Evolutionary conservation across 2,113 vertebrate species (phyloP).

Genomic region (Nothobranchius furzeri): DNA sequence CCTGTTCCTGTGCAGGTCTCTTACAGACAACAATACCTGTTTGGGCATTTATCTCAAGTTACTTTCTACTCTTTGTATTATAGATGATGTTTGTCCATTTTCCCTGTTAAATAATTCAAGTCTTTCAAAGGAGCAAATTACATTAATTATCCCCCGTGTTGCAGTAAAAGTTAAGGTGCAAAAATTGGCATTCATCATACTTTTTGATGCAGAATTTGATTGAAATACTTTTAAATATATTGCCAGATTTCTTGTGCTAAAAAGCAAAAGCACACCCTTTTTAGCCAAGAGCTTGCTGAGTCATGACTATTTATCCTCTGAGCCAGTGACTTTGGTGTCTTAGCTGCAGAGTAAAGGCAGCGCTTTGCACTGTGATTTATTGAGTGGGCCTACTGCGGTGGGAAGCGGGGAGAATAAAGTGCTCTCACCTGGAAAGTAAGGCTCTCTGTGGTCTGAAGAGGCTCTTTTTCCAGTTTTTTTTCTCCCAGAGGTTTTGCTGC

Average conservation of each 20-base stretch:
- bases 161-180: constrained; percentile 12
- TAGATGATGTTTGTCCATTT: constrained; percentile 66
- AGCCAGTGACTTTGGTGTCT: constrained; percentile 48
- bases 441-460: constrained; percentile 54
- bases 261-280: constrained; percentile 20
- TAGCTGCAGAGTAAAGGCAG: constrained; percentile 46
- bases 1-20: constrained; percentile 27
- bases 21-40: constrained; percentile 52
- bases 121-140: constrained; percentile 38
- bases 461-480: constrained; percentile 30
- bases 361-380: constrained; percentile 67
- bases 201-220: neutral
- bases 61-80: constrained; percentile 70
- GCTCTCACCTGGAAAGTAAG: constrained; percentile 70
- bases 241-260: constrained; percentile 2
- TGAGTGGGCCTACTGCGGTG: constrained; percentile 62
- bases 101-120: constrained; percentile 66
- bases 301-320: constrained; percentile 61
- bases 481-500: constrained; percentile 46
- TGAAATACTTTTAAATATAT: constrained; percentile 9
- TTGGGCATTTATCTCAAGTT: constrained; percentile 62
- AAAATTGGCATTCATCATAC: neutral
- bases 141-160: constrained; percentile 30
- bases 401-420: constrained; percentile 63
- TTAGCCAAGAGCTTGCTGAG: constrained; percentile 48